These are phyloP conservation scores for Coccyzus lansbergi DNA, from an alignment of 2,797 vertebrate genomes.

Conservation along the genomic window DNA sequence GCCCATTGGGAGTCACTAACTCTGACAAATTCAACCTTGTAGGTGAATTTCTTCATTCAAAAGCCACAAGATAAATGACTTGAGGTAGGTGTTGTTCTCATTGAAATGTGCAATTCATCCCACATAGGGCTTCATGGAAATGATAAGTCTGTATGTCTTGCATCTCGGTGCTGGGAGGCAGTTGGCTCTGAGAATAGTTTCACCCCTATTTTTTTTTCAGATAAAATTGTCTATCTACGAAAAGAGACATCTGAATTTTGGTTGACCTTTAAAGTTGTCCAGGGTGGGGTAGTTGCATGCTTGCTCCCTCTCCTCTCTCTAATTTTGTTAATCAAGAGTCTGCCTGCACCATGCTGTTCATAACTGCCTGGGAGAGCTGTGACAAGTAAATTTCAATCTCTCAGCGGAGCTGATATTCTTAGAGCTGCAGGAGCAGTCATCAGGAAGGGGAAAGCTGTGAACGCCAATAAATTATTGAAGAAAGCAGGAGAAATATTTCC, in stretches of 20 bases:
- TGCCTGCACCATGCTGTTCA: background rate
- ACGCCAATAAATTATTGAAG: slow-evolving; percentile 71
- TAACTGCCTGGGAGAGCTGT: slow-evolving; percentile 36
- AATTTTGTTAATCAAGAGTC: slow-evolving; percentile 32
- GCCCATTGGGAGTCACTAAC: background rate
- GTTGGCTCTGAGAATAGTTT: background rate
- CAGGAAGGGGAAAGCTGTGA: slow-evolving; percentile 65
- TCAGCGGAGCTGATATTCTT: slow-evolving; percentile 54
- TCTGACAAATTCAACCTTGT: background rate
- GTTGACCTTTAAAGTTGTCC: background rate
- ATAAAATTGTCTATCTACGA: background rate
- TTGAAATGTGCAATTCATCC: background rate
- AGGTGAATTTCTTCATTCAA: background rate
- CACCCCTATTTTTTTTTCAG: fast-evolving
- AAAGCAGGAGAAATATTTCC: slow-evolving; percentile 69
- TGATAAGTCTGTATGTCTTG: background rate
- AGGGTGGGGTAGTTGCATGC: background rate
- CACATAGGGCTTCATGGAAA: background rate
- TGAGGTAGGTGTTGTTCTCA: background rate
- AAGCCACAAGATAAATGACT: background rate
- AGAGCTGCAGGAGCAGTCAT: slow-evolving; percentile 62
- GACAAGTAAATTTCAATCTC: slow-evolving; percentile 66
- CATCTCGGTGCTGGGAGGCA: background rate
- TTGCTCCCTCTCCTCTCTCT: background rate
- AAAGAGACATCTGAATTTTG: background rate